Evolutionary conservation across 2,113 vertebrate genomes (phyloP), one percentile per base, ranked within the genome.

Genomic region (Edolisoma coerulescens): DNA sequence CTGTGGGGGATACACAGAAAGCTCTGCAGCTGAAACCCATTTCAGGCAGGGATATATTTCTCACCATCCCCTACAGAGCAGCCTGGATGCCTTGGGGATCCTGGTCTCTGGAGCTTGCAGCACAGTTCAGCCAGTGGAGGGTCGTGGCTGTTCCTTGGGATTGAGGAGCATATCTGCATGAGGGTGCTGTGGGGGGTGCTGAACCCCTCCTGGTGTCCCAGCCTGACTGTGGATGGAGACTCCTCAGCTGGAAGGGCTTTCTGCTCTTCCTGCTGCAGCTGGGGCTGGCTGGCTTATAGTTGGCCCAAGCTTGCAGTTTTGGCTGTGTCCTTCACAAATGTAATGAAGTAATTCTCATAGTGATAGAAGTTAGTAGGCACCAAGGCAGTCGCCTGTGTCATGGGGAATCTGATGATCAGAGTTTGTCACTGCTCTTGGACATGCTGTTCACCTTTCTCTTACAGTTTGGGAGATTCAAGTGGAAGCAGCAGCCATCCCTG

Each of bases 361-460:
- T 3, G 53, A 11, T 2, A 70, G 68, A 59, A 79, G 50, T 33
- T 2, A 49, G 26, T 4, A 8, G 24, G 49, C 12, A 2, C 16
- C 45, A 39, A 12, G 33, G 10, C 18, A 56, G 32, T 47, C 56
- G 69, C 19, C 3, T 3, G 23, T 73, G 23, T 65, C 10, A 0
- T 16, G 21, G 44, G 35, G 60, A 70, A 35, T 61, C 8, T 41
- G 87, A 37, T 28, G 56, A 23, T 32, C 50, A 52, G 4, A 28
- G 69, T 44, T 41, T 64, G 53, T 80, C 35, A 6, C 23, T 75
- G 60, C 45, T 45, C 56, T 26, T 61, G 78, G 70, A n/a, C 0
- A 0, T 21, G 63, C 54, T 5, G 1, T 47, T 65, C 2, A 0
- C 35, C 35, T 73, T 39, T 56, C 28, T 37, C 44, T 32, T 33